Base-by-base conservation (phyloP, 1,140 invertebrate species). In the Dendrolimus kikuchii region DNA sequence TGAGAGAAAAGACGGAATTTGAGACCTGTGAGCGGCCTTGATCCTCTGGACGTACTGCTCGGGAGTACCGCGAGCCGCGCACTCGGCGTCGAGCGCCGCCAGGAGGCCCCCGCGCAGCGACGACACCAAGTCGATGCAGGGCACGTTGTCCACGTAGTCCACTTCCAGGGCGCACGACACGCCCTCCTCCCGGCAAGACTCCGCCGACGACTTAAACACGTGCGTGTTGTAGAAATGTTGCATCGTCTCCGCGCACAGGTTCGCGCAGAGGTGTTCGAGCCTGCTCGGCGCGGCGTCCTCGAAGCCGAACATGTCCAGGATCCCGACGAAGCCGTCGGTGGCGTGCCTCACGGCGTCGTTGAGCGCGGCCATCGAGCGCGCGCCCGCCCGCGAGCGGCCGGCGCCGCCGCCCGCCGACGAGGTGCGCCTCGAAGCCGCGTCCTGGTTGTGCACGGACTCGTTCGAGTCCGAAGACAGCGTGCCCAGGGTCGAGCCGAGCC, bases 191-290 rank as follows among this genome's bases (percentile, higher is more conserved):
- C 95, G 89, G 73, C 96, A 97, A 44, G 96, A 96, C 83, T 98
- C 96, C 56, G 97, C 95, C 51, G 94, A 95, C 5, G 95, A 96
- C 85, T 98, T 98, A 86, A 98, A 98, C 57, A 98, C 96, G 81
- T 98, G 96, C 40, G 96, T 98, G 77, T 98, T 98, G 88, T 98
- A 98, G 80, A 98, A 98, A 82, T 98, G 96, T 74, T 98, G 96
- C 95, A 98, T 97, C 9, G 96, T 98, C 88, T 99, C 97, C 0
- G 96, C 96, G 82, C 96, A 98, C 45, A 98, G 86, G 86, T 98
- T 98, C 64, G 97, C 96, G 84, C 96, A 98, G 9, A 98, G 87
- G 76, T 98, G 96, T 77, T 98, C 96, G 62, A 98, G 88, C 66
- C 96, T 95, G 66, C 94, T 94, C 0, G 95, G 95, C 72, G 95